These are phyloP conservation scores for Fissipunctia ypsillon DNA, from an alignment of 2,888 invertebrate genomes.

Conservation along the genomic window DNA sequence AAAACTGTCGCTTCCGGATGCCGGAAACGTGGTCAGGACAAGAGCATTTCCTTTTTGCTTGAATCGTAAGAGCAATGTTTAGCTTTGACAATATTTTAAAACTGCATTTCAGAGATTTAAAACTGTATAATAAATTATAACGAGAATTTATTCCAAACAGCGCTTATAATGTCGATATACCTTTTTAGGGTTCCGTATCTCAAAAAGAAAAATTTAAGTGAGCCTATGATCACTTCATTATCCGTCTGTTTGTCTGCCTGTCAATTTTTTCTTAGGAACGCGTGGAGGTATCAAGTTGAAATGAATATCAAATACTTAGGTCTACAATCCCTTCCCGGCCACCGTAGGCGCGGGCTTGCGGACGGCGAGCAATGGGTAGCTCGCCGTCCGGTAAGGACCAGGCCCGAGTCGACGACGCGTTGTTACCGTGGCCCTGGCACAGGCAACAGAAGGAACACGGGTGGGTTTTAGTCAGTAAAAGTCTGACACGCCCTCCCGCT, in stretches of 20 bases:
- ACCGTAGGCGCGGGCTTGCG: too few species aligned
- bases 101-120: slow-evolving; percentile 20
- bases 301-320: not conserved
- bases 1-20: slow-evolving; percentile 55
- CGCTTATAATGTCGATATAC: not conserved
- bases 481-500: too few species aligned
- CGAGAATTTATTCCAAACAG: not conserved
- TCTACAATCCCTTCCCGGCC: too few species aligned
- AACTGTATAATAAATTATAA: slow-evolving; percentile 13
- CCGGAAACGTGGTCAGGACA: slow-evolving; percentile 51
- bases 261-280: too few species aligned
- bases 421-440: too few species aligned
- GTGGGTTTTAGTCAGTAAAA: too few species aligned
- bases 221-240: not conserved
- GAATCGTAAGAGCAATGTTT: slow-evolving; percentile 25
- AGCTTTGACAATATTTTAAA: slow-evolving; percentile 30
- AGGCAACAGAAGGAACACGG: too few species aligned
- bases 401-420: too few species aligned
- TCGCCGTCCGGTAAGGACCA: too few species aligned
- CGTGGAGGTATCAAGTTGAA: too few species aligned
- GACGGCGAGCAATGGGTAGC: too few species aligned
- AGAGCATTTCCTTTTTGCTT: slow-evolving; percentile 58
- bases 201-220: not conserved
- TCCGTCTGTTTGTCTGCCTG: too few species aligned
- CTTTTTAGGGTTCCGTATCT: not conserved